A percentile compares a stretch with the other conserved stretches of the same genome.
phyloP scores from a whole-genome alignment of 1,140 invertebrate species.

The Trichonephila clavata region DNA sequence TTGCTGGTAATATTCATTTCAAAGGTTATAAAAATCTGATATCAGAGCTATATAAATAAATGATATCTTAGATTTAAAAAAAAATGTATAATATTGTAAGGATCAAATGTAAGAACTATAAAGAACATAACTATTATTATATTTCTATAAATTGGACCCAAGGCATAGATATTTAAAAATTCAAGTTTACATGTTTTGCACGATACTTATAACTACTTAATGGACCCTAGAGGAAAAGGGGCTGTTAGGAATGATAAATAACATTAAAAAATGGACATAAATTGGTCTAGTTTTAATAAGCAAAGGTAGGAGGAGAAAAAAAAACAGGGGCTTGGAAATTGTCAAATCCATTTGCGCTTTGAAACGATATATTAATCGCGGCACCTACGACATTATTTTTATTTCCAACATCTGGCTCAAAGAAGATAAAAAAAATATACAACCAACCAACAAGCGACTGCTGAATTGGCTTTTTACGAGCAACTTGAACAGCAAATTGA shows the following conservation, averaged over 20 bases:
- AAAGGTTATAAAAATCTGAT: too few relatives aligned
- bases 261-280: not conserved
- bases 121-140: too few relatives aligned
- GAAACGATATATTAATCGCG: constrained; percentile 65
- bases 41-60: too few relatives aligned
- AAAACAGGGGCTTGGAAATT: not conserved
- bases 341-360: constrained; percentile 40
- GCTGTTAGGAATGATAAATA: not conserved
- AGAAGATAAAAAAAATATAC: constrained; percentile 33
- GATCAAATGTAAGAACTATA: too few relatives aligned
- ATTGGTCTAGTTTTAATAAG: not conserved
- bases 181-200: not conserved
- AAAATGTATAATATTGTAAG: too few relatives aligned
- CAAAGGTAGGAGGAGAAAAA: not conserved
- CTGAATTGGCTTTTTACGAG: constrained; percentile 69
- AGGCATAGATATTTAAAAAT: not conserved
- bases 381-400: constrained; percentile 26
- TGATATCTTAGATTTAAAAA: too few relatives aligned
- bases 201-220: not conserved
- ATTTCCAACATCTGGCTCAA: constrained; percentile 42
- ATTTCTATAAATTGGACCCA: too few relatives aligned
- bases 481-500: constrained; percentile 73
- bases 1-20: too few relatives aligned
- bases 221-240: not conserved
- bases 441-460: constrained; percentile 32